These are phyloP conservation scores for Sebastes alutus DNA, from an alignment of 2,797 vertebrate genomes.

Conservation along the genomic window DNA sequence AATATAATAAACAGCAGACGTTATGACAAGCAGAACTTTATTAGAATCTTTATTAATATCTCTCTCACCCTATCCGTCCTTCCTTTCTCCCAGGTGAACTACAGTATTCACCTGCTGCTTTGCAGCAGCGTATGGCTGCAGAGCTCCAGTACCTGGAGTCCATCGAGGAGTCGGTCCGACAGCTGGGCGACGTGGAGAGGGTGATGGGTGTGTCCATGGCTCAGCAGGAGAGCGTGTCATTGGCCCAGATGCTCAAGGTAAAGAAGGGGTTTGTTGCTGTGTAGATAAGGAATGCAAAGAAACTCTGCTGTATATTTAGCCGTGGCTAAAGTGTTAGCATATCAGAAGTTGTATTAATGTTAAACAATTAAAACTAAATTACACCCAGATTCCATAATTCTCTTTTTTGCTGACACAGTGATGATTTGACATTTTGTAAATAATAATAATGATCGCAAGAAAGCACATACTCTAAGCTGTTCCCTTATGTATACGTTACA, in stretches of 20 bases:
- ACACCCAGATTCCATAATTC: background rate
- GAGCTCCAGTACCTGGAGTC: constrained; percentile 93
- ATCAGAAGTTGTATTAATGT: background rate
- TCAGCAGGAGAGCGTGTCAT: constrained; percentile 92
- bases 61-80: background rate
- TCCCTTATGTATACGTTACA: background rate
- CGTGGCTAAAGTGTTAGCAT: background rate
- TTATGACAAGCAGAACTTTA: background rate
- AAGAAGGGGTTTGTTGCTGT: background rate
- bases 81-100: constrained; percentile 78
- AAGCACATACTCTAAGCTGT: background rate
- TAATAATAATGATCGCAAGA: background rate
- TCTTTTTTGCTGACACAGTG: background rate
- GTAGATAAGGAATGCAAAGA: background rate
- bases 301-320: background rate
- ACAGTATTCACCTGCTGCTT: constrained; percentile 88
- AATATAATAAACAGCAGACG: background rate
- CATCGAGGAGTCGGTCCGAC: constrained; percentile 93
- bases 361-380: background rate
- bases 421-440: background rate
- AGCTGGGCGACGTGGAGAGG: constrained; percentile 90
- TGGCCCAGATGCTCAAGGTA: constrained; percentile 98
- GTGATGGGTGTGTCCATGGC: constrained; percentile 90
- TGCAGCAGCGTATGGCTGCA: constrained; percentile 91
- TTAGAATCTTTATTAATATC: background rate